Conservation (phyloP, 2,797 vertebrate species). For the Nyctalus aviator region DNA sequence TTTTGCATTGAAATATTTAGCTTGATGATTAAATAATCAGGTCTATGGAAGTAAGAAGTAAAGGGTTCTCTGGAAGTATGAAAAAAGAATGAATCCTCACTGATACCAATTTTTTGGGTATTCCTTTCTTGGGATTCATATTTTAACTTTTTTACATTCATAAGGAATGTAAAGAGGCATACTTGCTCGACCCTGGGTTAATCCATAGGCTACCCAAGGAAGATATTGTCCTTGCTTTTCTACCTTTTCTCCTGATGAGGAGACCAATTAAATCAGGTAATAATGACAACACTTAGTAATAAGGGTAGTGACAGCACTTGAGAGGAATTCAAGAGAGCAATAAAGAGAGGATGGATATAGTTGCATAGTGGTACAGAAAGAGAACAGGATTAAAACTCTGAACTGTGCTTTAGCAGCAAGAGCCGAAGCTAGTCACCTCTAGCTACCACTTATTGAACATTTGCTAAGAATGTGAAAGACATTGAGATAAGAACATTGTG, state of each 20-base stretch:
- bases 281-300: not conserved
- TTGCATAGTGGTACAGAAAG: not conserved
- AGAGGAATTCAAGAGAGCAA: not conserved
- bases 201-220: not conserved
- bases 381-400: not conserved
- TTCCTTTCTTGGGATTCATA: not conserved
- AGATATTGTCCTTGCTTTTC: not conserved
- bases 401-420: not conserved
- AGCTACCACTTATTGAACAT: not conserved
- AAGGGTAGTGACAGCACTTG: no score
- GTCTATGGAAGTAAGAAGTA: slow-evolving; percentile 4
- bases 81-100: slow-evolving; percentile 6
- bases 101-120: not conserved
- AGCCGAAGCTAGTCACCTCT: not conserved
- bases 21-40: not conserved
- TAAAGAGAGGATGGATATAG: not conserved
- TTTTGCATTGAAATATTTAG: slow-evolving; percentile 50
- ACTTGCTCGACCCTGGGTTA: not conserved
- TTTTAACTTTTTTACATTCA: not conserved
- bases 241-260: not conserved
- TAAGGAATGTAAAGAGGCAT: not conserved
- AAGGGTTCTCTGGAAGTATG: not conserved
- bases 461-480: not conserved
- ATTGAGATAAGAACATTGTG: not conserved
- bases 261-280: not conserved